Base-by-base conservation (phyloP, 2,113 vertebrate genomes). In the Grallaria varia region DNA sequence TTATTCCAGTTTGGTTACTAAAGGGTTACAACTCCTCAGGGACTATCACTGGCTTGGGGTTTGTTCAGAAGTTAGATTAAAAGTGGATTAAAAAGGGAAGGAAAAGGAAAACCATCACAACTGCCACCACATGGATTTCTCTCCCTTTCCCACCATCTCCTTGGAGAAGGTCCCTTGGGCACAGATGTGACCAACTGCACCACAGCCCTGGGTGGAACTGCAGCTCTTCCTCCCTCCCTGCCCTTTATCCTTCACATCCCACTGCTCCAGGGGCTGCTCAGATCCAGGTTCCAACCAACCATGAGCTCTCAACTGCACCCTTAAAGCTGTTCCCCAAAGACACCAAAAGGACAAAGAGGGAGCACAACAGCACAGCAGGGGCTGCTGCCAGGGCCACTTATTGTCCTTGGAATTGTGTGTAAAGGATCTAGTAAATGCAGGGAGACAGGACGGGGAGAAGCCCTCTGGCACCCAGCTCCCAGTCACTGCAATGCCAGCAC, bases 401-500 rank as follows among this genome's bases (percentile, higher is more conserved):
- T 44, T 71, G 71, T 6, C 56, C 90, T 93, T 66, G 95, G 92
- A 94, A 87, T 45, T 69, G 68, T 84, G 45, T 6, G 40, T 58
- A 45, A 80, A 77, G 67, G 91, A 83, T 86, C 91, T 73, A 94
- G 87, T 93, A 31, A 79, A 39, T 0, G 28, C 8, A 74, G 33
- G 8, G 82, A 84, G 93, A 50, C 68, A 33, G 85, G 22, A 60
- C 67, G 83, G 83, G 44, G 59, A 92, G 94, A 86, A 98, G 91
- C 60, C 39, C 94, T 97, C 96, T 93, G 97, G 98, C 93, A 97
- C 96, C 96, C 86, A 71, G 39, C 78, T 91, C 78, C 68, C 88
- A 33, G 82, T 87, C 78, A 21, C 24, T 28, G 45, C 14, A n/a
- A 49, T 17, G 16, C 4, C 16, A 35, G 13, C 7, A 1, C 28